Conservation (phyloP, 2,888 invertebrate genomes). For the Quadriops clusia region DNA sequence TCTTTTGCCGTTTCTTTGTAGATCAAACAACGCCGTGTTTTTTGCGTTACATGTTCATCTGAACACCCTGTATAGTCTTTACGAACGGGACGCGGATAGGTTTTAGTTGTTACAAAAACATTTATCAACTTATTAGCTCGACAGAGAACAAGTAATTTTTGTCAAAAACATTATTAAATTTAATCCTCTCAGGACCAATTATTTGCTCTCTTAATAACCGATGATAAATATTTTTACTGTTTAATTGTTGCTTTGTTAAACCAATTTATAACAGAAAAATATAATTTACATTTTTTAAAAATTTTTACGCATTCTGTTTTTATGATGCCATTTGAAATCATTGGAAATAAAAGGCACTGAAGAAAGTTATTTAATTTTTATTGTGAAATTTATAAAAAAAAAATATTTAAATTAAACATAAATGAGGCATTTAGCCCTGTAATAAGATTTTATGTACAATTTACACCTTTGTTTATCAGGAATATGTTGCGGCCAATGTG, state of each 20-base stretch:
- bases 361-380: constrained; percentile 2
- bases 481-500: constrained; percentile 4
- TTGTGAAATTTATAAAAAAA: constrained; percentile 3
- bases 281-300: background rate
- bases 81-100: too few species aligned
- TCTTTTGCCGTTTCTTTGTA: too few species aligned
- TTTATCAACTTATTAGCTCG: too few species aligned
- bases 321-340: constrained; percentile 3
- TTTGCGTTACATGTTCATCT: too few species aligned
- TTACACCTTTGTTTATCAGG: constrained; percentile 4
- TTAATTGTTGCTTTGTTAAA: constrained; percentile 1
- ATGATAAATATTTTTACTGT: background rate
- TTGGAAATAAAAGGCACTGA: constrained; percentile 1
- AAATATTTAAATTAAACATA: constrained; percentile 5
- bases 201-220: background rate
- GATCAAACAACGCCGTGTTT: too few species aligned
- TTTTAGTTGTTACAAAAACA: too few species aligned
- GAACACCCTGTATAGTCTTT: too few species aligned
- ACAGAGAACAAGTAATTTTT: too few species aligned
- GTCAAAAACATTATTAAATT: too few species aligned
- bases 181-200: constrained; percentile 2
- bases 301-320: background rate
- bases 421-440: constrained; percentile 4
- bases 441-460: constrained; percentile 5
- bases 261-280: constrained; percentile 1